Evolutionary conservation across 2,797 vertebrate genomes (phyloP).

Genomic region (Falco berigora): DNA sequence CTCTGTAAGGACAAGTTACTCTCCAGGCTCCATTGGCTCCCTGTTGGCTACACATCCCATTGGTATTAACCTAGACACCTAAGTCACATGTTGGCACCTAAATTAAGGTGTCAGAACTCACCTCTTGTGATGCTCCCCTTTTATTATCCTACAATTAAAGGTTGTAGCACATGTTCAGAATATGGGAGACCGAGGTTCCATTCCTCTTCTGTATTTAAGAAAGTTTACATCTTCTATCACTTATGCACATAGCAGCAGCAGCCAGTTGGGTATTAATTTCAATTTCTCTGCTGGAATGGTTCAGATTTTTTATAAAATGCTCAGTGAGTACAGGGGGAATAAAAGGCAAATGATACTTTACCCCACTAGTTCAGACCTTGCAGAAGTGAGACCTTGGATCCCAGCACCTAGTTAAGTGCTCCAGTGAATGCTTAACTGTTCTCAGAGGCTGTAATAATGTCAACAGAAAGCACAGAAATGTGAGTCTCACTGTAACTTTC

Average conservation of each 20-base stretch:
- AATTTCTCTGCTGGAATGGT: not conserved
- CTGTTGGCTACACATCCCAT: not conserved
- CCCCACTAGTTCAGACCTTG: not conserved
- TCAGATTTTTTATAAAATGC: not conserved
- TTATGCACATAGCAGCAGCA: not conserved
- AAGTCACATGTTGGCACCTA: not conserved
- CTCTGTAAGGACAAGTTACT: not conserved
- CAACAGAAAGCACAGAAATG: not conserved
- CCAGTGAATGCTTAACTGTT: not conserved
- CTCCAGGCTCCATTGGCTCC: not conserved
- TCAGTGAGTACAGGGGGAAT: not conserved
- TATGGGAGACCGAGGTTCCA: not conserved
- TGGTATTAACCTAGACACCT: not conserved
- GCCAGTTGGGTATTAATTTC: not conserved
- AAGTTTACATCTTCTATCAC: not conserved
- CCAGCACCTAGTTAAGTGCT: not conserved
- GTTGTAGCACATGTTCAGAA: not conserved
- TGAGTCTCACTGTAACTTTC: not conserved
- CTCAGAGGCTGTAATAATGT: not conserved
- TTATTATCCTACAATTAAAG: not conserved
- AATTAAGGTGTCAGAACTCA: not conserved
- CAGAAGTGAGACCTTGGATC: not conserved
- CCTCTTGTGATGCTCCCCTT: not conserved
- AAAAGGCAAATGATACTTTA: not conserved
- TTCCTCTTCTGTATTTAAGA: not conserved